Conservation (phyloP, 2,888 invertebrate species). For the Eudemis profundana region DNA sequence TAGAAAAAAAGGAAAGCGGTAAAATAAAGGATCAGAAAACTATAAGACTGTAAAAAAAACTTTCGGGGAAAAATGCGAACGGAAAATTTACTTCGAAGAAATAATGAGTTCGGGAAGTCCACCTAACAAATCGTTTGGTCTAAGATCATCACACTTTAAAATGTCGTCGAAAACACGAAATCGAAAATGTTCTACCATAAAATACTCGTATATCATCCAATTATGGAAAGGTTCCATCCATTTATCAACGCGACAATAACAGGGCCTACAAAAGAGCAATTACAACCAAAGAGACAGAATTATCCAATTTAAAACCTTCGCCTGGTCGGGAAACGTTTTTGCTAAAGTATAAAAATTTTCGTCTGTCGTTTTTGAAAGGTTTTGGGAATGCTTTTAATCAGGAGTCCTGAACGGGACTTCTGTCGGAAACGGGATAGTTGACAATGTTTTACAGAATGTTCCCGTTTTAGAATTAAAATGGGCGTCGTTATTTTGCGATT, state of each 20-base stretch:
- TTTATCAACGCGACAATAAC: conserved; percentile 6
- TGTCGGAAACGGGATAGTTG: neutral
- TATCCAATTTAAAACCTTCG: neutral
- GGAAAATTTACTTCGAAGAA: too few relatives aligned
- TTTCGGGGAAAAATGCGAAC: too few relatives aligned
- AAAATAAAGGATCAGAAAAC: too few relatives aligned
- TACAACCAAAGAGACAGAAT: neutral
- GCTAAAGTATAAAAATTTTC: conserved; percentile 8
- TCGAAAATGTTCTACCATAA: neutral
- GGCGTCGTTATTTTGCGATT: conserved; percentile 5
- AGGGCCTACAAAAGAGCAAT: conserved; percentile 1
- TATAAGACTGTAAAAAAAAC: too few relatives aligned
- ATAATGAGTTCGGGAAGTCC: too few relatives aligned
- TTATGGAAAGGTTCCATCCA: neutral
- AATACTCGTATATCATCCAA: neutral
- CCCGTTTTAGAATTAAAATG: neutral
- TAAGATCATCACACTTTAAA: too few relatives aligned
- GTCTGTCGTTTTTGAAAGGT: conserved; percentile 7
- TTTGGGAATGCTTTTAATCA: conserved; percentile 23
- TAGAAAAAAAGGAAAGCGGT: too few relatives aligned
- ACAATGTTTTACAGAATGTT: conserved; percentile 7
- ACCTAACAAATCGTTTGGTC: too few relatives aligned
- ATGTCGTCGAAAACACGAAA: neutral
- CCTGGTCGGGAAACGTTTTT: neutral
- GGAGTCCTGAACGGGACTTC: neutral